These are phyloP conservation scores for Drosophila ogumai DNA, from an alignment of 1,140 invertebrate genomes.

Conservation along the genomic window DNA sequence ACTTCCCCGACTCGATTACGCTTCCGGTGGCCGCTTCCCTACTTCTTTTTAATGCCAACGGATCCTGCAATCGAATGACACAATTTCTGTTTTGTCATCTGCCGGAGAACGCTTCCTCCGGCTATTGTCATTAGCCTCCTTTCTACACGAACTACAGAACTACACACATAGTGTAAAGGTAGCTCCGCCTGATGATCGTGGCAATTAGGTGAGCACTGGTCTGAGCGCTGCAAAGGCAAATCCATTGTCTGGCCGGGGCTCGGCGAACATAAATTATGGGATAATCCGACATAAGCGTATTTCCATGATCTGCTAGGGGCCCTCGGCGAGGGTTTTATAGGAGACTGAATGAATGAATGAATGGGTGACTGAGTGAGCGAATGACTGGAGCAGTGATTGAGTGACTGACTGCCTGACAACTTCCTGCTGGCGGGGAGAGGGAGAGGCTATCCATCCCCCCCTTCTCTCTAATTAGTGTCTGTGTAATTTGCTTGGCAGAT, in stretches of 20 bases:
- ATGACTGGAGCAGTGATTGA: constrained; percentile 15
- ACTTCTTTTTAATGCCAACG: constrained; percentile 26
- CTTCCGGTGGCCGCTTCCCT: constrained; percentile 66
- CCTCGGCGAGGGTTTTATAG: constrained; percentile 15
- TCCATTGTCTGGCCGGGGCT: constrained; percentile 60
- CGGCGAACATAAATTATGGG: constrained; percentile 78
- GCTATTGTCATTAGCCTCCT: constrained; percentile 74
- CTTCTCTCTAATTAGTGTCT: constrained; percentile 35
- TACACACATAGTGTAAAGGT: neutral
- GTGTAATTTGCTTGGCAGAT: constrained; percentile 49
- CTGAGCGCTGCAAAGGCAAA: constrained; percentile 42
- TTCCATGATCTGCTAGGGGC: constrained; percentile 68
- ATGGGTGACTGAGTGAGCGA: constrained; percentile 5
- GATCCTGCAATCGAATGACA: constrained; percentile 78
- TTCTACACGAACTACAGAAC: constrained; percentile 26
- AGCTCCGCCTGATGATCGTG: constrained; percentile 62
- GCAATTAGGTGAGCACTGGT: constrained; percentile 61
- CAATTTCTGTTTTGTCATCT: constrained; percentile 83
- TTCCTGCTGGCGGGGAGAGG: constrained; percentile 35
- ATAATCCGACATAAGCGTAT: constrained; percentile 83
- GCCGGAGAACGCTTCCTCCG: constrained; percentile 45
- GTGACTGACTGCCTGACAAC: constrained; percentile 29
- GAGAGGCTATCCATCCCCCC: neutral
- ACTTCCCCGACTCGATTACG: constrained; percentile 78
- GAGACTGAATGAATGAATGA: constrained; percentile 13